These are phyloP conservation scores for Dendrolimus pini DNA, from an alignment of 2,888 invertebrate genomes.

Conservation along the genomic window DNA sequence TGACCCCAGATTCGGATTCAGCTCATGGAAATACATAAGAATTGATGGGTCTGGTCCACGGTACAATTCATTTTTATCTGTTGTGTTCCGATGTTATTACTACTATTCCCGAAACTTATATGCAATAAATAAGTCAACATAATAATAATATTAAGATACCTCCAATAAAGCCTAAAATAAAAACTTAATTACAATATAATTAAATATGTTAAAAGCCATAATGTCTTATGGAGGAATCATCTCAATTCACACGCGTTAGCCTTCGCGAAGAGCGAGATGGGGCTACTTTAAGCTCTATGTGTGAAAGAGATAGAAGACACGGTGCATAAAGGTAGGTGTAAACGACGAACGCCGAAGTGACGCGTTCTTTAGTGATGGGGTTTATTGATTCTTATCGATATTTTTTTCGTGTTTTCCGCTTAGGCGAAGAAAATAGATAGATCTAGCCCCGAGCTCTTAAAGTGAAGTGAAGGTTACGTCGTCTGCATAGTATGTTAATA, in stretches of 20 bases:
- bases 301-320: slow-evolving; percentile 34
- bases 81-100: too few relatives aligned
- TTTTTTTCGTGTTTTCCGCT: too few relatives aligned
- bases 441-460: too few relatives aligned
- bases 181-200: background rate
- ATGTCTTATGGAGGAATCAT: background rate
- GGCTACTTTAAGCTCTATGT: background rate
- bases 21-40: too few relatives aligned
- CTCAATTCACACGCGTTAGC: background rate
- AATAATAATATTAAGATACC: background rate
- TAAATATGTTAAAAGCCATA: background rate
- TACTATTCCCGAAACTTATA: too few relatives aligned
- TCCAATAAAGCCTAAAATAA: background rate
- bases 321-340: slow-evolving; percentile 69
- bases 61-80: too few relatives aligned
- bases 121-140: background rate
- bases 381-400: too few relatives aligned
- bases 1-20: too few relatives aligned
- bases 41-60: too few relatives aligned
- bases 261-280: background rate
- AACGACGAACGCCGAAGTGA: slow-evolving; percentile 74
- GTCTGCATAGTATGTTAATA: too few relatives aligned
- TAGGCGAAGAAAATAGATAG: too few relatives aligned
- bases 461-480: too few relatives aligned
- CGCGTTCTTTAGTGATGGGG: slow-evolving; percentile 52